Base-by-base conservation (phyloP, 2,888 invertebrate genomes). In the Sphaerophoria rueppellii region DNA sequence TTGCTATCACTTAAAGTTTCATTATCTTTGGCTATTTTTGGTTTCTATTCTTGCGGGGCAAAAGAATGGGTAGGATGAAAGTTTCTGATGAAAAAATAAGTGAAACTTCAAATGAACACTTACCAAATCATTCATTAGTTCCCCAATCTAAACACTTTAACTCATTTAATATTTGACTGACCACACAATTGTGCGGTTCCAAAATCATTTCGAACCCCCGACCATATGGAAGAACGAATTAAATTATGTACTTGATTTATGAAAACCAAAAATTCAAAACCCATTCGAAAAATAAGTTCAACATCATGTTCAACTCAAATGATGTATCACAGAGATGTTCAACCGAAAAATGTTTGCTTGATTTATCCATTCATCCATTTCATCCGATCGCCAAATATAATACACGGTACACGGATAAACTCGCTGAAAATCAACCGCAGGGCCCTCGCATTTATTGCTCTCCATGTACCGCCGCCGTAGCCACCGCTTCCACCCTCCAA, bases 351-450 rank as follows among this genome's bases (percentile, higher is more conserved):
- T 43, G 69, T 77, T 32, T 63, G 24, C 69, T n/a, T 73, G 73
- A 82, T 82, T 82, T 82, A 82, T 82, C 69, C 63, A 63, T 46
- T 69, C 69, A 67, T 67, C 32, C 67, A 55, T 67, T 67, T 55
- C 61, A 78, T 67, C 74, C 69, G 73, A 69, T 69, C 48, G 16
- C 69, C 60, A 72, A 63, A 71, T 63, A 69, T 58, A 55, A 6
- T 35, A 35, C 11, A 12, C n/a, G n/a, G 16, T 40, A 37, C 12
- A 16, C 12, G 11, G 7, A 40, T 12, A 37, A 37, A 4, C 54
- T 14, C 40, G 9, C 40, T 40, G 40, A 4, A 54, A 54, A 67
- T 12, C 40, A 16, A 67, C 67, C 67, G n/a, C 67, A 67, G n/a
- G 40, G 12, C 40, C 24, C 24, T 24, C 24, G 24, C 52, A 54